These are phyloP conservation scores for Hippocampus barbouri DNA, from an alignment of 2,113 vertebrate species.

Conservation along the genomic window DNA sequence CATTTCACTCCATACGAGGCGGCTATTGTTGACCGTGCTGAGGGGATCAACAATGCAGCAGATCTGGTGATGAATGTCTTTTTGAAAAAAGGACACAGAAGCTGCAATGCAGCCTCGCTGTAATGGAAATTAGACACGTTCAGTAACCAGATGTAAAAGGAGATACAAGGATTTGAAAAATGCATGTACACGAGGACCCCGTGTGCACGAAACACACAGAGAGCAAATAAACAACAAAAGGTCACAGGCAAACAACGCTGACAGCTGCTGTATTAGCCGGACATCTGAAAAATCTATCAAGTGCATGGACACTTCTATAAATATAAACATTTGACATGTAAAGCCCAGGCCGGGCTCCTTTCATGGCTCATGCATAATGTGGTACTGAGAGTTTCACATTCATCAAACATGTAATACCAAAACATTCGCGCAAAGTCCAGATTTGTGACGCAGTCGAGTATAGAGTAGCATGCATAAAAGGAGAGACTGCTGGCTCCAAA, in stretches of 20 bases:
- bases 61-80: conserved; percentile 30
- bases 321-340: conserved; percentile 6
- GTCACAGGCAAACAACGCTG: conserved; percentile 8
- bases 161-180: conserved; percentile 21
- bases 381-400: neutral
- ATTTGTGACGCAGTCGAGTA: neutral
- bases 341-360: neutral
- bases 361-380: neutral
- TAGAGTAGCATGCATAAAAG: neutral
- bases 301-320: neutral
- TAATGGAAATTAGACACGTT: conserved; percentile 23
- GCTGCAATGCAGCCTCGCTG: conserved; percentile 1
- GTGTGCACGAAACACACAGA: neutral
- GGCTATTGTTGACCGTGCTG: neutral
- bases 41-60: neutral
- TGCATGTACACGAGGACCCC: neutral
- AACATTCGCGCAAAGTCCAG: neutral
- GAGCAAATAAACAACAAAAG: conserved; percentile 1
- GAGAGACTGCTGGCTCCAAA: neutral
- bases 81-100: conserved; percentile 20
- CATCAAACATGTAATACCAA: neutral
- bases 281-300: neutral
- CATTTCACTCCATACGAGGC: neutral
- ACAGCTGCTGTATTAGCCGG: neutral
- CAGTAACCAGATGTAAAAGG: conserved; percentile 10